Conservation (phyloP, 2,797 vertebrate genomes). For the Furcifer pardalis region DNA sequence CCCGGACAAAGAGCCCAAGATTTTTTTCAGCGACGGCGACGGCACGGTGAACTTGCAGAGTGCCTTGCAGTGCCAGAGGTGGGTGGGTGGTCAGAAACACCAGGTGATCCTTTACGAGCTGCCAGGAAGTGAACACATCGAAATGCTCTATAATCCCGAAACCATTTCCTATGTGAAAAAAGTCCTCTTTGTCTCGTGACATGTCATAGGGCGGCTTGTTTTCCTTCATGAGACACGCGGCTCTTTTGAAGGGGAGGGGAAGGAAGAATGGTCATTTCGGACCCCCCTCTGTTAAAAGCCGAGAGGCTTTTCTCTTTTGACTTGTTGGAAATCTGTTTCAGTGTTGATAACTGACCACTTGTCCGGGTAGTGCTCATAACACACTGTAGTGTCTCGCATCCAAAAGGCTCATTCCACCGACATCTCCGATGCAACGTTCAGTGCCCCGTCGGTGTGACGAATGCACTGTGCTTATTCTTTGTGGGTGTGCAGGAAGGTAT, state of each 20-base stretch:
- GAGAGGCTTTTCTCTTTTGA: constrained; percentile 67
- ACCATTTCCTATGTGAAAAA: constrained; percentile 90
- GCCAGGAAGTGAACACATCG: constrained; percentile 88
- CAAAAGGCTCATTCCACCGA: constrained; percentile 10
- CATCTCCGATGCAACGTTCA: constrained; percentile 36
- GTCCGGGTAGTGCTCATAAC: constrained; percentile 48
- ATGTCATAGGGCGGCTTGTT: constrained; percentile 24
- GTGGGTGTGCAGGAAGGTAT: background rate
- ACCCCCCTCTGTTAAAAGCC: constrained; percentile 56
- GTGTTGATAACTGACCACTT: constrained; percentile 41
- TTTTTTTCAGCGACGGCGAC: constrained; percentile 84
- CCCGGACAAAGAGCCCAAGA: constrained; percentile 89
- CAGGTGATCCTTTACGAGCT: constrained; percentile 83
- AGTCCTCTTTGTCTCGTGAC: constrained; percentile 81
- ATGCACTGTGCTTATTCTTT: background rate
- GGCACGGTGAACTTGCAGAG: constrained; percentile 94
- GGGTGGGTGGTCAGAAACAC: constrained; percentile 84
- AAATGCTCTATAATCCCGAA: constrained; percentile 87
- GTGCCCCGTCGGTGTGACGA: constrained; percentile 19
- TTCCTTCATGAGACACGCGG: constrained; percentile 53
- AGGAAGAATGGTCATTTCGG: constrained; percentile 50
- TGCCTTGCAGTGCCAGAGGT: constrained; percentile 84
- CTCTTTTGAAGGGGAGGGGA: constrained; percentile 48
- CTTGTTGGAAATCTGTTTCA: constrained; percentile 43
- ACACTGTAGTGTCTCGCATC: constrained; percentile 39